Base-by-base conservation (phyloP, 2,888 invertebrate genomes). In the Operophtera brumata region DNA sequence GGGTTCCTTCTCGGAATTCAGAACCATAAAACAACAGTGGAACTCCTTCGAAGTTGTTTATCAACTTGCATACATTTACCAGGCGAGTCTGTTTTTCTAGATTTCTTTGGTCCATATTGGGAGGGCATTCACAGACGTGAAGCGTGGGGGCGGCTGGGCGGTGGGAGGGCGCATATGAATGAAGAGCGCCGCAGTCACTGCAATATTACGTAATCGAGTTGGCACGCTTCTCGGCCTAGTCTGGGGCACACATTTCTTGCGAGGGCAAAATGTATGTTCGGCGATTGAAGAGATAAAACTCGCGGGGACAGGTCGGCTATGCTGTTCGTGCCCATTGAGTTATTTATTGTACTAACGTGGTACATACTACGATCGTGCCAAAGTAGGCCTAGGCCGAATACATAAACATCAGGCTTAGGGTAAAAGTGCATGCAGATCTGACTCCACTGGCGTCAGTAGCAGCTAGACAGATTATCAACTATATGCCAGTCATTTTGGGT, bases 181-280 rank as follows among this genome's bases (percentile, higher is more conserved):
- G 84, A 66, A 74, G 59, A 75, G 65, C 78, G 8, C 6, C 80
- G 80, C 82, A 80, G 79, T 77, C 71, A 74, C 83, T 83, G 84
- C 84, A 84, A 64, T 70, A 71, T 84, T 83, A 83, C 75, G 77
- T 82, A 84, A 84, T 68, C 57, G 47, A 47, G 62, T 72, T 81
- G 80, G 81, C 81, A 78, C 73, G 69, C 69, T 73, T 71, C 72
- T 62, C 72, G 57, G 62, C 62, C 59, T 37, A 62, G 57, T 54
- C 57, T 55, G 48, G 59, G 59, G 36, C 54, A 25, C 45, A 39
- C 40, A 32, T 36, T 46, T 32, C 43, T 39, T 47, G 11, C 37
- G 28, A 32, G 20, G 30, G 25, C 25, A 7, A 28, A 13, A 36
- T 36, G 13, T 36, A 36, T 36, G 36, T 13, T 12, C 36, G 36